Evolutionary conservation across 2,888 invertebrate species (phyloP).

Genomic region (Magallana nippona): DNA sequence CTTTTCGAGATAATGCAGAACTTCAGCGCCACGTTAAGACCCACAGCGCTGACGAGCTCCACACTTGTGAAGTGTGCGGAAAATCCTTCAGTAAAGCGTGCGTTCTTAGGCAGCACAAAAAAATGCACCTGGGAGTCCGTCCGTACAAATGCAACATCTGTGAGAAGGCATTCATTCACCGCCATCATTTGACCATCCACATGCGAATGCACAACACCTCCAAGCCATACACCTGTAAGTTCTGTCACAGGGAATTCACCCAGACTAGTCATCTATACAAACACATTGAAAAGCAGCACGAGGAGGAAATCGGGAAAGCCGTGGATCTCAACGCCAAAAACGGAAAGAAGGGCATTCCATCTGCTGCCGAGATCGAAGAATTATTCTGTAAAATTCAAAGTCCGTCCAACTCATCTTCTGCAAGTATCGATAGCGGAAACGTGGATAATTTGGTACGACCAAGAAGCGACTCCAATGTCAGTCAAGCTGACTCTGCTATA

Average conservation of each 20-base stretch:
- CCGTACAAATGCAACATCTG: conserved; percentile 61
- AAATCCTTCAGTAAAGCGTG: conserved; percentile 66
- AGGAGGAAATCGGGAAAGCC: conserved; percentile 43
- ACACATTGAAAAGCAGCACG: conserved; percentile 55
- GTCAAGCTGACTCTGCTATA: conserved; percentile 16
- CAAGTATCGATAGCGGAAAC: conserved; percentile 17
- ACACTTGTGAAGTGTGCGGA: conserved; percentile 60
- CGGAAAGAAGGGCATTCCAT: conserved; percentile 27
- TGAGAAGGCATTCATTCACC: conserved; percentile 61
- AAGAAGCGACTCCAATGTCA: conserved; percentile 12
- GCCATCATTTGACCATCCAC: conserved; percentile 64
- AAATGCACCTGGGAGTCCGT: conserved; percentile 60
- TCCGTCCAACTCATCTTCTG: conserved; percentile 21
- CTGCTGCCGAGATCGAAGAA: conserved; percentile 37
- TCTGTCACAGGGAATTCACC: conserved; percentile 57
- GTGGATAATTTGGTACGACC: not conserved
- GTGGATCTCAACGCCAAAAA: not conserved
- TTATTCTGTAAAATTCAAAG: conserved; percentile 35
- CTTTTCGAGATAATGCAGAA: conserved; percentile 58
- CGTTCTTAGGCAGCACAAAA: conserved; percentile 63
- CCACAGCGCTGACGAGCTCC: conserved; percentile 60
- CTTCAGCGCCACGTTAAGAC: conserved; percentile 63
- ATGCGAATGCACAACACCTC: conserved; percentile 56
- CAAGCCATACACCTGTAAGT: conserved; percentile 55
- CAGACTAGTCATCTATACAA: conserved; percentile 63